A percentile compares a stretch with the other conserved stretches of the same genome.
Conservation (phyloP, 1,140 invertebrate species). For the Aphis craccivora region DNA sequence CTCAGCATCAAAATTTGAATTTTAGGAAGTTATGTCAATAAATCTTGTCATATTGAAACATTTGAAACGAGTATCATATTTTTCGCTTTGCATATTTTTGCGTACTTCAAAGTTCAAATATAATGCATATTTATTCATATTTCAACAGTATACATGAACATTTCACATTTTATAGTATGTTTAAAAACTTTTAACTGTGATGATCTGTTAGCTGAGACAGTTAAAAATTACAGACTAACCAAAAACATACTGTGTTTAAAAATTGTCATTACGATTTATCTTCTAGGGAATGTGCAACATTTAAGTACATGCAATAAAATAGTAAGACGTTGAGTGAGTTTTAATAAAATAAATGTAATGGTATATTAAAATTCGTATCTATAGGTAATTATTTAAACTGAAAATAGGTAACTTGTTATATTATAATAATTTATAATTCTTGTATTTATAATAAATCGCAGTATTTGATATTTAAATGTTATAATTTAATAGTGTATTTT, state of each 20-base stretch:
- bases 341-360: not conserved
- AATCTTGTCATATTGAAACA: not conserved
- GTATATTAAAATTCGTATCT: not conserved
- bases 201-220: not conserved
- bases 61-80: not conserved
- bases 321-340: not conserved
- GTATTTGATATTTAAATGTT: not conserved
- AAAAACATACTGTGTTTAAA: not conserved
- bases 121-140: not conserved
- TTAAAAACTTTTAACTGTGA: not conserved
- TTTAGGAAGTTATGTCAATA: not conserved
- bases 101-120: not conserved
- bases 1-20: not conserved
- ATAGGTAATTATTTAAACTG: not conserved
- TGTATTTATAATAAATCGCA: not conserved
- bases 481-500: not conserved
- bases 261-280: not conserved
- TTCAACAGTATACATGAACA: not conserved
- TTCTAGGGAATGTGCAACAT: not conserved
- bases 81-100: not conserved
- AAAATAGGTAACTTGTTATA: not conserved
- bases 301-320: not conserved
- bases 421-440: not conserved
- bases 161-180: not conserved
- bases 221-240: not conserved